Percentiles rank a stretch among this genome's conserved stretches.
phyloP scores from a whole-genome alignment of 1,140 invertebrate genomes.

The Drosophila orena region DNA sequence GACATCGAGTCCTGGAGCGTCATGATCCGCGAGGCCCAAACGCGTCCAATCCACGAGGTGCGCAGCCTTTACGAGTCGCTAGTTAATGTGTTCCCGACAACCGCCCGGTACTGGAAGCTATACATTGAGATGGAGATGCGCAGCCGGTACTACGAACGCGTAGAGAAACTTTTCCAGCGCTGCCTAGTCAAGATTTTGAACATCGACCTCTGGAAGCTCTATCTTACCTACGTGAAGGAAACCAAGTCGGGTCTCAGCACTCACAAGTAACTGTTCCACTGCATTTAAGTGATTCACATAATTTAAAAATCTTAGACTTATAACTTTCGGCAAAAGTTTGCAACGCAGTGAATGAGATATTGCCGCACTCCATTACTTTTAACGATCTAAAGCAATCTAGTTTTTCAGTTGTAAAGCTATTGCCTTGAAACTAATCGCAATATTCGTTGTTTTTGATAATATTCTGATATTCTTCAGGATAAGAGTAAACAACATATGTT shows the following conservation, averaged over 20 bases:
- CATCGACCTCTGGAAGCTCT: conserved; percentile 99
- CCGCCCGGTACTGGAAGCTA: conserved; percentile 99
- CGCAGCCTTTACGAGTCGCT: conserved; percentile 96
- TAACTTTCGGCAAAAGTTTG: too few relatives aligned
- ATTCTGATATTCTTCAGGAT: too few relatives aligned
- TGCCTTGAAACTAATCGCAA: too few relatives aligned
- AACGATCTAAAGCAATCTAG: too few relatives aligned
- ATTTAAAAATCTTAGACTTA: too few relatives aligned
- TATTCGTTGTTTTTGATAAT: too few relatives aligned
- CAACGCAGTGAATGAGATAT: too few relatives aligned
- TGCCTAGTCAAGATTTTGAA: conserved; percentile 99
- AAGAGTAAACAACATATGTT: too few relatives aligned
- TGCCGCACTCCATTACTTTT: too few relatives aligned
- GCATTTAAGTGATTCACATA: too few relatives aligned
- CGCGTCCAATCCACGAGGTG: conserved; percentile 95
- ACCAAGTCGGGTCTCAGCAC: conserved; percentile 96
- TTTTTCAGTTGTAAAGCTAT: too few relatives aligned
- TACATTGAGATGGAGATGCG: conserved; percentile 99
- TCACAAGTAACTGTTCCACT: conserved; percentile 89
- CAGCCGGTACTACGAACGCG: conserved; percentile 97
- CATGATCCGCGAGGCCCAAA: conserved; percentile 96
- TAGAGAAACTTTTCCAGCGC: conserved; percentile 99
- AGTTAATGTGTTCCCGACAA: conserved; percentile 96
- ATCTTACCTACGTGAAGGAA: conserved; percentile 99
- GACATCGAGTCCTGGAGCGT: conserved; percentile 99